phyloP scores from a whole-genome alignment of 2,797 vertebrate genomes.

The Sebastes paucispinis region DNA sequence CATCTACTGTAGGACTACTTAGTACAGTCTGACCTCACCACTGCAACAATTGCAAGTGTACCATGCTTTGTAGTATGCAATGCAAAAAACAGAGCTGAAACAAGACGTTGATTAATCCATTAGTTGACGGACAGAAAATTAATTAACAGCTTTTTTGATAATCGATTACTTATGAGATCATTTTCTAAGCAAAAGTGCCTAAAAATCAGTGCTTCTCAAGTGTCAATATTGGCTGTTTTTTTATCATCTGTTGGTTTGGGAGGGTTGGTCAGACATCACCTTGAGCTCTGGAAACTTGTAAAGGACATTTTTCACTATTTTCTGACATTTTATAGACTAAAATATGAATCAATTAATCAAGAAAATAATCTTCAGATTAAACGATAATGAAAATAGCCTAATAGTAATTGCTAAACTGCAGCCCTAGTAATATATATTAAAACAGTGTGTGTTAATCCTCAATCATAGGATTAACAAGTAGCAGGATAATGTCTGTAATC shows the following conservation, averaged over 20 bases:
- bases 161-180: not conserved
- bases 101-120: not conserved
- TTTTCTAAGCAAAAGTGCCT: not conserved
- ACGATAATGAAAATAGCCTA: not conserved
- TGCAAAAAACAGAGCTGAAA: not conserved
- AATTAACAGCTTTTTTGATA: not conserved
- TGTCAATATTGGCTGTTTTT: not conserved
- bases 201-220: not conserved
- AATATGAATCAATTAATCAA: not conserved
- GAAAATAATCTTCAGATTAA: not conserved
- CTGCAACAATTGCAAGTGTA: not conserved
- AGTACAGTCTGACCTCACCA: constrained; percentile 26
- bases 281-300: not conserved
- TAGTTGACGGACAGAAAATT: not conserved
- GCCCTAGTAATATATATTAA: not conserved
- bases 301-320: not conserved
- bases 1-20: constrained; percentile 54
- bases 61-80: not conserved
- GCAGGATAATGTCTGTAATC: not conserved
- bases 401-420: not conserved
- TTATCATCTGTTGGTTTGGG: not conserved
- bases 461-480: not conserved
- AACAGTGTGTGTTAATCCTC: not conserved
- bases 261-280: rapidly evolving
- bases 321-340: not conserved